Conservation (phyloP, 2,113 vertebrate genomes). For the Austrofundulus limnaeus region DNA sequence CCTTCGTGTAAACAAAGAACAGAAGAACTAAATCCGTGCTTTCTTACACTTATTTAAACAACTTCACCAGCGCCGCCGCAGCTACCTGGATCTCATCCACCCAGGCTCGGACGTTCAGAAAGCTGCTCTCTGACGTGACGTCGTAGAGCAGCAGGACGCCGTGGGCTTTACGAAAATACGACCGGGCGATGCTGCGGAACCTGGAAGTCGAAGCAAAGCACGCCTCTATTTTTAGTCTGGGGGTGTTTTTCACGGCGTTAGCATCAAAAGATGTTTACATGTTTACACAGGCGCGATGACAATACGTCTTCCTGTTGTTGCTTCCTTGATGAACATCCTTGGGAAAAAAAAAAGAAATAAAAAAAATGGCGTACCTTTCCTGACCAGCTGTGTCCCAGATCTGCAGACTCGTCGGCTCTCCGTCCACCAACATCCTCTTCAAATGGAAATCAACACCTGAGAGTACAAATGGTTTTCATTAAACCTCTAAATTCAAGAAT, state of each 20-base stretch:
- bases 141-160: conserved; percentile 77
- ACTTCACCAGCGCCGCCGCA: neutral
- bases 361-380: conserved; percentile 68
- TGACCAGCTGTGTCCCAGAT: conserved; percentile 83
- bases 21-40: neutral
- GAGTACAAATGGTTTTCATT: neutral
- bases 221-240: neutral
- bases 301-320: neutral
- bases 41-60: neutral
- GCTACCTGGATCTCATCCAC: conserved; percentile 79
- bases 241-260: neutral
- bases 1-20: conserved; percentile 36
- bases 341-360: neutral
- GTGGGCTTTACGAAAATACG: conserved; percentile 80
- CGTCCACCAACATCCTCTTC: conserved; percentile 81
- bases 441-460: conserved; percentile 82
- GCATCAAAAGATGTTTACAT: neutral
- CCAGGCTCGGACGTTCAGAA: conserved; percentile 76
- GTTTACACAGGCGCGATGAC: neutral
- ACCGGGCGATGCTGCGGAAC: conserved; percentile 77
- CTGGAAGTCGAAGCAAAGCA: conserved; percentile 35
- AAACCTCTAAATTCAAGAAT: neutral
- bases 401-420: conserved; percentile 76
- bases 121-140: conserved; percentile 79
- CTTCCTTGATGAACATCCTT: neutral